Evolutionary conservation across 2,888 invertebrate genomes (phyloP), one percentile per base, ranked within the genome.

Genomic region (Trilocha varians): DNA sequence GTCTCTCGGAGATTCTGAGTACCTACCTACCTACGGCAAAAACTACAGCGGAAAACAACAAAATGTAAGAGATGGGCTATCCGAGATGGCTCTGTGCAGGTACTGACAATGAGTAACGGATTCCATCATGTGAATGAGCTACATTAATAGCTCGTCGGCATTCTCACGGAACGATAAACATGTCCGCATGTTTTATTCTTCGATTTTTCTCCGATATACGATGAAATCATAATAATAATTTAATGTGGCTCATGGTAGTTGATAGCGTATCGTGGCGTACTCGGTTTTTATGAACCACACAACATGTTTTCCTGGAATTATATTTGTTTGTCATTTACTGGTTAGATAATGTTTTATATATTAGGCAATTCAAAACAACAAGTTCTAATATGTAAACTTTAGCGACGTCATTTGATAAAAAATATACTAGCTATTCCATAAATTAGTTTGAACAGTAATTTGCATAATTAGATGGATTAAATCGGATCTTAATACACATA

Each of bases 161-260:
- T 68, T 76, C 76, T 75, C 70, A 69, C 63, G 76, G 73, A 73
- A 77, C 78, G 73, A 55, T 74, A 73, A 60, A 65, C 71, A 68
- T 70, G 61, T 61, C 38, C 25, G 18, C 34, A 15, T n/a, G 25
- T 42, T 38, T 25, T 15, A 35, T 38, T 35, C 34, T 13, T 34
- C 32, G 35, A 35, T 35, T 35, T 25, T 42, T 38, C 38, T 42
- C 25, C 34, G 42, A 42, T 11, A 36, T 32, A 38, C n/a, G 16
- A 15, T 36, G 32, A 11, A 38, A 17, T 32, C 16, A 37, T 32
- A 32, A 15, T 11, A 14, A 2, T 5, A 38, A 33, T n/a, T n/a
- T 15, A 38, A 32, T 38, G n/a, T 33, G 32, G 16, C 6, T 4
- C 38, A 32, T 38, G 32, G 38, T 16, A 32, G 38, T 38, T 9